phyloP scores from a whole-genome alignment of 2,888 invertebrate genomes.

The Eucriotettix oculatus region DNA sequence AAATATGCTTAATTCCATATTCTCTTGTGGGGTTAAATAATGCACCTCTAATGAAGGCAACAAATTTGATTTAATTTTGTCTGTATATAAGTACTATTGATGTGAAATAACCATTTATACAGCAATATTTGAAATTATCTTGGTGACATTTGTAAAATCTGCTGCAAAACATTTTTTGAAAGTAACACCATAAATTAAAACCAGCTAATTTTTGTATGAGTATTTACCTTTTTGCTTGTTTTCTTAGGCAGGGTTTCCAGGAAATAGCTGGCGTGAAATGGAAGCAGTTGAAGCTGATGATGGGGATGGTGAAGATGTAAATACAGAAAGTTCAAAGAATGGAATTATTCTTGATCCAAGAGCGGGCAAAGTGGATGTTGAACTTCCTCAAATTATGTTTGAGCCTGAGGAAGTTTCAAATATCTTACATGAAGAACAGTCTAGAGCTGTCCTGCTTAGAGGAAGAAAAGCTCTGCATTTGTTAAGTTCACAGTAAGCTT shows the following conservation, averaged over 20 bases:
- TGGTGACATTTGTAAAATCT: too few relatives aligned
- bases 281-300: slow-evolving; percentile 32
- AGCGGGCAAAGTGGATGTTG: slow-evolving; percentile 62
- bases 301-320: neutral
- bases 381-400: slow-evolving; percentile 49
- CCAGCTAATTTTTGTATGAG: neutral
- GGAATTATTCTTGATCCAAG: slow-evolving; percentile 46
- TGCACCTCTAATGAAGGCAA: too few relatives aligned
- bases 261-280: slow-evolving; percentile 46
- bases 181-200: too few relatives aligned
- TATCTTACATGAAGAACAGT: slow-evolving; percentile 24
- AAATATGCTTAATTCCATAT: too few relatives aligned
- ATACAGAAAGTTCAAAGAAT: neutral
- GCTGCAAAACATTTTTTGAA: too few relatives aligned
- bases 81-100: too few relatives aligned
- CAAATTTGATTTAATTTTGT: neutral
- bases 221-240: neutral
- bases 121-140: too few relatives aligned
- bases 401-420: slow-evolving; percentile 37
- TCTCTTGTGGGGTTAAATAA: too few relatives aligned
- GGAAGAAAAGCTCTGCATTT: neutral
- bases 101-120: neutral
- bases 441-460: neutral
- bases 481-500: neutral
- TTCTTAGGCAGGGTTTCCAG: slow-evolving; percentile 52